Conservation (phyloP, 1,140 invertebrate genomes). For the Holotrichia oblita region DNA sequence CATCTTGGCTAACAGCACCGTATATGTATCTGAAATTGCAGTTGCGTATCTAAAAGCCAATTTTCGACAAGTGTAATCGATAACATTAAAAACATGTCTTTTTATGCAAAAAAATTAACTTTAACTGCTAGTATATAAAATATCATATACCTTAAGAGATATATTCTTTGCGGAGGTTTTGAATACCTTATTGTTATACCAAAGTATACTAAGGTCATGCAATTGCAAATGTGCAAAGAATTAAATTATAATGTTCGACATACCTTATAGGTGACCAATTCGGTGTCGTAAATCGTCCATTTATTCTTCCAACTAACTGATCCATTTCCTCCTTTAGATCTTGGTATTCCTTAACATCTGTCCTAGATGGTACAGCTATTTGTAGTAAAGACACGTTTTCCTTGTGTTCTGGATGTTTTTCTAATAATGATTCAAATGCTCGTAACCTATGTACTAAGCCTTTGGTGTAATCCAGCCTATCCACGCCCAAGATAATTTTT, state of each 20-base stretch:
- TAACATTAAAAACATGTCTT: too few relatives aligned
- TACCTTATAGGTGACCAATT: constrained; percentile 90
- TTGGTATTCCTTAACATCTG: constrained; percentile 90
- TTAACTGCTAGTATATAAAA: too few relatives aligned
- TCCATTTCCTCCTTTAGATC: constrained; percentile 92
- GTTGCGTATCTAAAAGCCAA: too few relatives aligned
- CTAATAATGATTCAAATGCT: constrained; percentile 84
- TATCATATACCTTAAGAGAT: too few relatives aligned
- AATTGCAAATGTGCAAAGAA: too few relatives aligned
- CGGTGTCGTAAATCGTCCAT: constrained; percentile 86
- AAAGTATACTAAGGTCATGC: too few relatives aligned
- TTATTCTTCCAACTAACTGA: constrained; percentile 87
- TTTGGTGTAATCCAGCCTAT: constrained; percentile 92
- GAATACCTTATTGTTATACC: too few relatives aligned
- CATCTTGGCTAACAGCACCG: constrained; percentile 86
- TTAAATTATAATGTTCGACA: too few relatives aligned
- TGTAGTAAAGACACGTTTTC: constrained; percentile 85
- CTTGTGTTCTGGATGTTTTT: constrained; percentile 86
- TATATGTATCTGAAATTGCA: constrained; percentile 76
- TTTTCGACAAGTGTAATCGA: too few relatives aligned
- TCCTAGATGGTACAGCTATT: constrained; percentile 88
- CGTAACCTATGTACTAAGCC: constrained; percentile 85
- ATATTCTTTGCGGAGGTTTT: too few relatives aligned
- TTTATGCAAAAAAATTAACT: too few relatives aligned
- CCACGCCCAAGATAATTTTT: constrained; percentile 86